These are phyloP conservation scores for Aphaenogaster ashmeadi DNA, from an alignment of 1,140 invertebrate species.

Conservation along the genomic window DNA sequence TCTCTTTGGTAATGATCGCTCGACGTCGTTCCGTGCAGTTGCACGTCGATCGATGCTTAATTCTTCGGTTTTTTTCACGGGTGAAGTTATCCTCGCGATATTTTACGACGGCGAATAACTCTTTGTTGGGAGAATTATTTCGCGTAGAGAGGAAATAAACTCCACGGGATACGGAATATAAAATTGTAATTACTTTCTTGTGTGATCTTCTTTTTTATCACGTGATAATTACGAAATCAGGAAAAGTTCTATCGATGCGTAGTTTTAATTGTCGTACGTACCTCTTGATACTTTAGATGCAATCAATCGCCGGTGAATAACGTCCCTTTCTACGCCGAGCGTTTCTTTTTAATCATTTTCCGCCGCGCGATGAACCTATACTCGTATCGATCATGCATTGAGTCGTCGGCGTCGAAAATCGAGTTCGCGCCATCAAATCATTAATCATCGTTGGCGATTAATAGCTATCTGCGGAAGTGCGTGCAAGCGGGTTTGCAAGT, in stretches of 20 bases:
- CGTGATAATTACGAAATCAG: neutral
- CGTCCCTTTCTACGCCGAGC: neutral
- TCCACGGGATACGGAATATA: too few relatives aligned
- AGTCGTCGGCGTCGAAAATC: slow-evolving; percentile 66
- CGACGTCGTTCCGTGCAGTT: slow-evolving; percentile 2
- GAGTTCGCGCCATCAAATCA: slow-evolving; percentile 68
- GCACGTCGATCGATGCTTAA: slow-evolving; percentile 14
- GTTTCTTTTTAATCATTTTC: slow-evolving; percentile 56
- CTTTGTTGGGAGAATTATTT: neutral
- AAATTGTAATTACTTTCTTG: slow-evolving; percentile 7
- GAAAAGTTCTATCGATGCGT: neutral
- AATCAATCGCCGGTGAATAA: slow-evolving; percentile 13
- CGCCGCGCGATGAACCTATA: slow-evolving; percentile 11
- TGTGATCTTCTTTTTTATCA: neutral
- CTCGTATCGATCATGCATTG: slow-evolving; percentile 72
- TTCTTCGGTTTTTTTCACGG: neutral
- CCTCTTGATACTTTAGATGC: neutral
- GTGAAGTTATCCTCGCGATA: slow-evolving; percentile 11
- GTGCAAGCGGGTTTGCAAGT: slow-evolving; percentile 69
- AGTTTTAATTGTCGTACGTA: neutral
- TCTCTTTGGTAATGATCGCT: slow-evolving; percentile 60
- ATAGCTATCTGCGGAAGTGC: slow-evolving; percentile 74
- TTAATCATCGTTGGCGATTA: slow-evolving; percentile 74
- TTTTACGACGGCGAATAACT: slow-evolving; percentile 4
- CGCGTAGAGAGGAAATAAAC: neutral